Base-by-base conservation (phyloP, 1,140 invertebrate species). In the Lordiphosa mommai region DNA sequence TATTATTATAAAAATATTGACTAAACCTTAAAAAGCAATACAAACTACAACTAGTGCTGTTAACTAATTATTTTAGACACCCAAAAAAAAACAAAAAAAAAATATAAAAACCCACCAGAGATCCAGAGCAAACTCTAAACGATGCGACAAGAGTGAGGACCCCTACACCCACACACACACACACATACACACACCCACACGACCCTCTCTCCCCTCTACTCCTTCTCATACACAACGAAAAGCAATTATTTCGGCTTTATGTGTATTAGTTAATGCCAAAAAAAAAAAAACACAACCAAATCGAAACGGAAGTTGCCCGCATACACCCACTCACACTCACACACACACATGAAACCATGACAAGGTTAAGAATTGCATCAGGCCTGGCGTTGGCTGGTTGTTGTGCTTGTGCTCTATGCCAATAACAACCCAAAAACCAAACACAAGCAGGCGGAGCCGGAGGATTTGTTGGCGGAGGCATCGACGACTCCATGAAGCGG, bases 241-340 rank as follows among this genome's bases (percentile, higher is more conserved):
- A 73, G 76, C 76, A 80, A 80, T 80, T 79, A 63, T 65, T 71
- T 65, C 49, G 73, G 73, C 66, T 80, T 74, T 70, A 82, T 79
- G 57, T 55, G 66, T 82, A 68, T 76, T 82, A 84, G 76, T 82
- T 82, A 82, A 82, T 84, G 59, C 70, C 72, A 65, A 82, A 82
- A 84, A 23, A 23, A 5, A 23, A 27, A 27, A 27, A 27, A 27
- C n/a, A 1, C 23, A 27, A 27, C 23, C 23, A 27, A 61, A 68
- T 71, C 53, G 58, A 71, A 80, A 70, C 72, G 71, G 61, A 76
- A 82, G 43, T 80, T 80, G 56, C 49, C 59, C 52, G 37, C 59
- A 69, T 55, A 72, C 67, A 27, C 13, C 38, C 17, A 48, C 34
- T 55, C 40, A 29, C 17, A 38, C n/a, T 43, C 23, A 32, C 33